Base-by-base conservation (phyloP, 2,797 vertebrate species). In the Centroberyx gerrardi region DNA sequence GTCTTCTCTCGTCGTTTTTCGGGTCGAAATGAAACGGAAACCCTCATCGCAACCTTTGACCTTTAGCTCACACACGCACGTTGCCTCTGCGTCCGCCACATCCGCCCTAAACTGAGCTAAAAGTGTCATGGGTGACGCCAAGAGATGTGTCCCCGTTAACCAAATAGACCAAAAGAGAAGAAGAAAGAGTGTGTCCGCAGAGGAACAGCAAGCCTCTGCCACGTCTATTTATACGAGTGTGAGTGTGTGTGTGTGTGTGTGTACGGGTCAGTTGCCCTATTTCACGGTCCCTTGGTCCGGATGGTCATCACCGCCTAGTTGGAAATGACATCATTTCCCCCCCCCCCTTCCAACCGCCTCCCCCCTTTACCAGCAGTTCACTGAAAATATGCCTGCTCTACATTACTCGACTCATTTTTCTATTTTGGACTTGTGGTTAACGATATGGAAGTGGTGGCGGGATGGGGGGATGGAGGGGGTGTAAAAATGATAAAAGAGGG, bases 271-370 rank as follows among this genome's bases (percentile, higher is more conserved):
- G 82, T 62, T 74, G 87, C 46, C 81, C 85, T 46, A 69, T 81
- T 90, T 91, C 44, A 59, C 15, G 28, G 54, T 38, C 17, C 42
- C 83, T 78, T 73, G 63, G 49, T 85, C 31, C 72, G 76, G 64
- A 72, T 33, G 80, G 83, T 80, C 84, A 83, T 75, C 75, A 42
- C 52, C 15, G 87, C 68, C 58, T 69, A 73, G 88, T 88, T 86
- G 74, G 75, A 40, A 68, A 88, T 87, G 86, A 91, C 90, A 90
- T 89, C 85, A 92, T 82, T 80, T 64, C 42, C 3, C 46, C 44
- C 55, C 80, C 70, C n/a, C 58, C 65, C 44, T 8, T 33, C 14
- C 33, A n/a, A n/a, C 17, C 27, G 22, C 42, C 14, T 29, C 17
- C 27, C 28, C 15, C 27, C 38, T 72, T 79, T 62, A 52, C 72